phyloP scores from a whole-genome alignment of 2,797 vertebrate species.

The Emys orbicularis region DNA sequence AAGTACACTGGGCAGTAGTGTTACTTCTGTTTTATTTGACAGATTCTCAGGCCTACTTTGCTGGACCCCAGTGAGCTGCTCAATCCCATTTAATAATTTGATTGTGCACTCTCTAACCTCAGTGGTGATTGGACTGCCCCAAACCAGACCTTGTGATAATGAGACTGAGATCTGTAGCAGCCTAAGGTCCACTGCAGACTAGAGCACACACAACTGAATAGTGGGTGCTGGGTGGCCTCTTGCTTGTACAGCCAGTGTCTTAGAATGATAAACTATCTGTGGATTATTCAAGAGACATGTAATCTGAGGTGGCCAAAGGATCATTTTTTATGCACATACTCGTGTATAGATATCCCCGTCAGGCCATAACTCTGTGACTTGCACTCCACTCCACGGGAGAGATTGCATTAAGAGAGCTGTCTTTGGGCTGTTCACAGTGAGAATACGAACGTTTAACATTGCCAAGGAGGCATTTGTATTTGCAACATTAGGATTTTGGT shows the following conservation, averaged over 20 bases:
- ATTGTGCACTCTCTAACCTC: neutral
- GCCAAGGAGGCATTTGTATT: neutral
- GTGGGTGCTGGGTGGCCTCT: neutral
- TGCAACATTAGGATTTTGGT: accelerated
- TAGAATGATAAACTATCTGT: neutral
- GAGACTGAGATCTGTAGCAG: neutral
- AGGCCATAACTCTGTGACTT: neutral
- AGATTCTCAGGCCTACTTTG: neutral
- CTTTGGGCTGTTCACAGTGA: neutral
- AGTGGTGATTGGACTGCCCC: neutral
- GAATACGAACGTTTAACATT: accelerated
- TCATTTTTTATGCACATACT: neutral
- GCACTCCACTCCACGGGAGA: neutral
- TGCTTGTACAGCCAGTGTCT: neutral
- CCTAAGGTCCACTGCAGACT: neutral
- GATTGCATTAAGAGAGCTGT: neutral
- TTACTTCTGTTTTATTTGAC: neutral
- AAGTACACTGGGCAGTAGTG: neutral
- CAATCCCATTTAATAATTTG: neutral
- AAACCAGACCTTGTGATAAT: neutral
- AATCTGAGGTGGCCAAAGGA: neutral
- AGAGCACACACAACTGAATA: neutral
- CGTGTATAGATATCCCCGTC: neutral
- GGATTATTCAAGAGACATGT: neutral
- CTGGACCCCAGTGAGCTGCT: neutral